Conservation (phyloP, 1,140 invertebrate genomes). For the Drosophila orosa region DNA sequence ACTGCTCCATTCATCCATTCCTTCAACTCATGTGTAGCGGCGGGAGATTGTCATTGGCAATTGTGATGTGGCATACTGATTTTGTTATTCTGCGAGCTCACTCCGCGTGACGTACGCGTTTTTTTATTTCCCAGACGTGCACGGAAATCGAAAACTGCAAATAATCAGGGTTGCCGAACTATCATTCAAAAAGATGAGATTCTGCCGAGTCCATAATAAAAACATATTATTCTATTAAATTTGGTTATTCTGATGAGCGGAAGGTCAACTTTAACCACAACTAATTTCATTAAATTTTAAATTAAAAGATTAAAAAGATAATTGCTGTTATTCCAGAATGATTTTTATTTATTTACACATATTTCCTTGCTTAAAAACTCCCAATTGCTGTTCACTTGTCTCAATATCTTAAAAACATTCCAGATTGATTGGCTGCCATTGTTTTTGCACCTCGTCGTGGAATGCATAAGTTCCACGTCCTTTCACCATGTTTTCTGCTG, state of each 20-base stretch:
- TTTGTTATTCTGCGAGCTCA: conserved; percentile 40
- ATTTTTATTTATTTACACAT: background rate
- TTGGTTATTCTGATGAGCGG: no score
- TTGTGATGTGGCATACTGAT: conserved; percentile 38
- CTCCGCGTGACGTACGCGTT: conserved; percentile 48
- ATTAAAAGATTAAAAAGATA: background rate
- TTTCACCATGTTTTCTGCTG: background rate
- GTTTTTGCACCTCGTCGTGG: conserved; percentile 13
- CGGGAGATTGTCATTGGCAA: conserved; percentile 35
- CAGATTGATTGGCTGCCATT: conserved; percentile 31
- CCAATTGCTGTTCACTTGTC: no score
- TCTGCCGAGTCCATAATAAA: background rate
- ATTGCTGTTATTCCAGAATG: background rate
- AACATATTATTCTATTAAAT: no score
- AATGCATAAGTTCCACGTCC: conserved; percentile 23
- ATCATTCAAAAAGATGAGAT: background rate
- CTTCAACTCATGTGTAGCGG: conserved; percentile 18
- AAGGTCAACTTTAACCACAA: background rate
- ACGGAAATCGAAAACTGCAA: conserved; percentile 37
- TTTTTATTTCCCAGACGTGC: conserved; percentile 54
- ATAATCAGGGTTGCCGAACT: conserved; percentile 7
- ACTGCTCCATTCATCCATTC: background rate
- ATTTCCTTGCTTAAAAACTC: background rate
- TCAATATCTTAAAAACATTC: background rate
- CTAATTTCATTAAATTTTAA: background rate